phyloP scores from a whole-genome alignment of 2,797 vertebrate genomes.

The Periparus ater region DNA sequence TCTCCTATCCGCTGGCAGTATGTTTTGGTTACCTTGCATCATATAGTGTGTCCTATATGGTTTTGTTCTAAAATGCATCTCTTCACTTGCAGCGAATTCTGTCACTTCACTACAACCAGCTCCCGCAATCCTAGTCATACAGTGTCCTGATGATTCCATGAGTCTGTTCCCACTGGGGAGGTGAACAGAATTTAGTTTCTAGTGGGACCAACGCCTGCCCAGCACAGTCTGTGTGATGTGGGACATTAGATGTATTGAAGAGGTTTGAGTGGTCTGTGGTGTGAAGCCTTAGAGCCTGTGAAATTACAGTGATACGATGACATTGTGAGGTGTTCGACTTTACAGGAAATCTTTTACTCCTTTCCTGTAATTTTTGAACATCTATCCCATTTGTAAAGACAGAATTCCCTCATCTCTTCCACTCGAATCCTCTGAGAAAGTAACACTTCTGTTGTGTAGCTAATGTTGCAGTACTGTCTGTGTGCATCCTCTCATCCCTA shows the following conservation, averaged over 20 bases:
- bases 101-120: not conserved
- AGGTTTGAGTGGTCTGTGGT: not conserved
- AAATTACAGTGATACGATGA: not conserved
- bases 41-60: not conserved
- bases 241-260: not conserved
- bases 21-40: not conserved
- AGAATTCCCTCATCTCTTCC: not conserved
- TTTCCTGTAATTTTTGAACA: not conserved
- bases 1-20: not conserved
- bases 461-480: not conserved
- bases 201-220: not conserved
- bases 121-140: rapidly evolving
- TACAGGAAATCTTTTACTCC: not conserved
- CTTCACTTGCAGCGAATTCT: not conserved
- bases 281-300: not conserved
- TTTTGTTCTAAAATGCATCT: not conserved
- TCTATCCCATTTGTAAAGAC: not conserved
- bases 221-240: not conserved
- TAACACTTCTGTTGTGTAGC: rapidly evolving
- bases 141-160: not conserved
- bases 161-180: not conserved
- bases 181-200: not conserved
- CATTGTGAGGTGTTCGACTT: not conserved
- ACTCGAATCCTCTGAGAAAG: not conserved
- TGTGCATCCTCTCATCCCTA: not conserved